Evolutionary conservation across 2,797 vertebrate genomes (phyloP), one percentile per base, ranked within the genome.

Genomic region (Ibycter americanus): DNA sequence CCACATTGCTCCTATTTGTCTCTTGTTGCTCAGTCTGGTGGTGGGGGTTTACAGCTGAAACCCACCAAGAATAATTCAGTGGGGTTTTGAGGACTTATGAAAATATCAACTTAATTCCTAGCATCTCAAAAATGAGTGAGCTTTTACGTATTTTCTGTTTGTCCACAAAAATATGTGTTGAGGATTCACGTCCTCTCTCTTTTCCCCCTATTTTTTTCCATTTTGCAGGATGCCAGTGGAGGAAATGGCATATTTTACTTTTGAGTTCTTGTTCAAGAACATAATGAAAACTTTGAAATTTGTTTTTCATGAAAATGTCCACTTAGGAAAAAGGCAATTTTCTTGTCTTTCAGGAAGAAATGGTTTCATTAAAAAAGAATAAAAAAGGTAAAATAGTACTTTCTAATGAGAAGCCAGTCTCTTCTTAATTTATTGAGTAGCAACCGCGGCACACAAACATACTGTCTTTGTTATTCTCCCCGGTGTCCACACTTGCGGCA

Each of bases 281-380:
- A 71, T 32, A 87, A 58, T n/a, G 62, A 82, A 89, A 82, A 46
- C 38, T 63, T 21, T 5, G 46, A 27, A 81, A 86, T 86, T 38
- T 67, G 81, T 93, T 93, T 88, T 86, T 94, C 68, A 83, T 93
- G 40, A 95, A 90, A 88, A 86, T 7, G 17, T 36, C 87, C 61
- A 40, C 76, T 95, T 88, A 91, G 79, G 79, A 87, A 77, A 80
- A 82, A 72, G 44, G 42, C 68, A 84, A 79, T 79, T 88, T 42
- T 38, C 36, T 65, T 80, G 36, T 72, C 65, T 90, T 90, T 44
- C 1, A 14, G 61, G 78, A 89, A 87, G 56, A 78, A 89, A 83
- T 34, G 9, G 71, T 91, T 95, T 84, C 74, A 87, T 87, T 95
- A 83, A 82, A 89, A 85, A 87, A 55, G n/a, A 54, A 52, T 67